Conservation (phyloP, 2,797 vertebrate species). For the Poecilia wingei region DNA sequence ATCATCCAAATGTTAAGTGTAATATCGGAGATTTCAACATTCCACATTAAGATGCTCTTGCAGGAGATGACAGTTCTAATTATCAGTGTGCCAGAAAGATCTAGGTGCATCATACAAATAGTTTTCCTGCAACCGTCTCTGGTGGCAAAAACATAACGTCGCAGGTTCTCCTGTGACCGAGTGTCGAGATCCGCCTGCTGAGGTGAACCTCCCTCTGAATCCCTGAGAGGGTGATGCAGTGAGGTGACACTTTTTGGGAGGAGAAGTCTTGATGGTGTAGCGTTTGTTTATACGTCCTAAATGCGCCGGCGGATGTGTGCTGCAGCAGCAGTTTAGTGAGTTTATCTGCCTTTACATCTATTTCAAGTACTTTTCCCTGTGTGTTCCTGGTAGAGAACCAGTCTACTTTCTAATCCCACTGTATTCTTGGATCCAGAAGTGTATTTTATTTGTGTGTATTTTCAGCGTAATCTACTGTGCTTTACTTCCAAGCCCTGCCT, state of each 20-base stretch:
- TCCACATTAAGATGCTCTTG: slow-evolving; percentile 62
- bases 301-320: slow-evolving; percentile 22
- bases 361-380: slow-evolving; percentile 46
- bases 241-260: slow-evolving; percentile 79
- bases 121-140: slow-evolving; percentile 65
- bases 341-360: slow-evolving; percentile 40
- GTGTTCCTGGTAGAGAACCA: slow-evolving; percentile 6
- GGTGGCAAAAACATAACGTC: slow-evolving; percentile 71
- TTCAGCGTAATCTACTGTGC: slow-evolving; percentile 50
- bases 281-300: slow-evolving; percentile 32
- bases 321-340: slow-evolving; percentile 21
- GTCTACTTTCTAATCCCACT: slow-evolving; percentile 23
- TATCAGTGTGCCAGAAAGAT: slow-evolving; percentile 65
- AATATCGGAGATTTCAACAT: slow-evolving; percentile 46
- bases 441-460: slow-evolving; percentile 27
- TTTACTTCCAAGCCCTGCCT: slow-evolving; percentile 53
- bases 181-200: slow-evolving; percentile 66
- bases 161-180: slow-evolving; percentile 65
- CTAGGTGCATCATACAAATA: slow-evolving; percentile 73
- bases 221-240: slow-evolving; percentile 76
- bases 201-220: slow-evolving; percentile 78
- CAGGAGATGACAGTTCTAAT: slow-evolving; percentile 63
- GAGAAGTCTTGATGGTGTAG: slow-evolving; percentile 55
- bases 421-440: slow-evolving; percentile 26
- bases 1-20: slow-evolving; percentile 26